Percentiles rank a stretch among this genome's conserved stretches.
phyloP scores from a whole-genome alignment of 2,113 vertebrate genomes.

The Caloenas nicobarica region DNA sequence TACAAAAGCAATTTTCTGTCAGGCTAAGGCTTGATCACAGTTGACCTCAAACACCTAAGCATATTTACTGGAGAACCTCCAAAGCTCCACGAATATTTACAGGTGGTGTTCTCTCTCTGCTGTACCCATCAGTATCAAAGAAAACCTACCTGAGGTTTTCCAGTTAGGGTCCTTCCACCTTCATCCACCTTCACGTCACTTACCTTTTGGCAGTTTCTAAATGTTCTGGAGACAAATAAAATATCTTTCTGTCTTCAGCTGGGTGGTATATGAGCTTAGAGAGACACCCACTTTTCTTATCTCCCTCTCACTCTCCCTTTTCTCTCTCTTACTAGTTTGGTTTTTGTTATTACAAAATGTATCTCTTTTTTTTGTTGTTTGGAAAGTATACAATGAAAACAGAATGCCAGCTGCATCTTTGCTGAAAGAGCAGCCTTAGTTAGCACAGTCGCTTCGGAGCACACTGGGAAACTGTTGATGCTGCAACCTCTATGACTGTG shows the following conservation, averaged over 20 bases:
- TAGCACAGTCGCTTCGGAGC: slow-evolving; percentile 61
- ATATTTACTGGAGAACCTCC: slow-evolving; percentile 46
- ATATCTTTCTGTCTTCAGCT: neutral
- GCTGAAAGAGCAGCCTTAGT: slow-evolving; percentile 68
- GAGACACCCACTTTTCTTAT: slow-evolving; percentile 8
- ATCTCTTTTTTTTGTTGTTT: slow-evolving; percentile 37
- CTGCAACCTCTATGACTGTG: slow-evolving; percentile 66
- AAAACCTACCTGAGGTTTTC: neutral
- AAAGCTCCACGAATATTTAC: slow-evolving; percentile 8
- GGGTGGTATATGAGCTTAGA: neutral
- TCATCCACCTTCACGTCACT: neutral
- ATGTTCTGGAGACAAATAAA: neutral
- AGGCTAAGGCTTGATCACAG: slow-evolving; percentile 47
- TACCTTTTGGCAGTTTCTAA: neutral
- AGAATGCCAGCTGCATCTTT: slow-evolving; percentile 64
- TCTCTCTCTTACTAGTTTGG: slow-evolving; percentile 53
- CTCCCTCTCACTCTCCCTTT: neutral
- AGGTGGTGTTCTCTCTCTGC: neutral
- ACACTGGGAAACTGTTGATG: slow-evolving; percentile 68
- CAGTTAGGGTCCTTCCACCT: neutral
- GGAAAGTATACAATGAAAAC: slow-evolving; percentile 47
- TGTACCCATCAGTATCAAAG: neutral
- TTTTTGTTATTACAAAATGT: slow-evolving; percentile 67
- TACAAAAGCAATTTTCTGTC: slow-evolving; percentile 70
- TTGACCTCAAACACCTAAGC: slow-evolving; percentile 65